A percentile compares a stretch with the other conserved stretches of the same genome.
These are phyloP conservation scores for Anableps anableps DNA, from an alignment of 2,797 vertebrate genomes.

Conservation along the genomic window DNA sequence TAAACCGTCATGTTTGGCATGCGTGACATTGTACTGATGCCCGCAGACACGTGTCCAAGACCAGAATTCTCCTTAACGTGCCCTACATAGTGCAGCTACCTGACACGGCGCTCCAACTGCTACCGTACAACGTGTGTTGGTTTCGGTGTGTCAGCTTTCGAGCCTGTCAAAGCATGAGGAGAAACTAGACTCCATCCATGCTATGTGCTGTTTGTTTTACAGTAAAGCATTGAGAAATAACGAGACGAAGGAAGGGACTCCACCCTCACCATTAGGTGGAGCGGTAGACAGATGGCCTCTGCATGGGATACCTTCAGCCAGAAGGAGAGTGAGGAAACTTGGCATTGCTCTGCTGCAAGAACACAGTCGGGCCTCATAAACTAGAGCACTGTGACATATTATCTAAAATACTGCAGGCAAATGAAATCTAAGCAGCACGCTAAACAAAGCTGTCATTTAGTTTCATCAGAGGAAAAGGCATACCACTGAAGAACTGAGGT, in stretches of 20 bases:
- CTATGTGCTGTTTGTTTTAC: conserved; percentile 75
- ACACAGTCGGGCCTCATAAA: conserved; percentile 63
- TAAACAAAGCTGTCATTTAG: conserved; percentile 57
- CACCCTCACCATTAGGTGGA: conserved; percentile 72
- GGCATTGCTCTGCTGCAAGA: conserved; percentile 59
- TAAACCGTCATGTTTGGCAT: conserved; percentile 66
- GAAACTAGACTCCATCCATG: conserved; percentile 68
- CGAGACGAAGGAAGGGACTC: conserved; percentile 59
- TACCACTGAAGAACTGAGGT: conserved; percentile 13
- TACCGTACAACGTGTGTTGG: conserved; percentile 36
- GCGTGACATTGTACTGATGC: conserved; percentile 63
- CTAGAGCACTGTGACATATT: conserved; percentile 66
- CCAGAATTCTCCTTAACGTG: conserved; percentile 48
- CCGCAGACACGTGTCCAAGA: conserved; percentile 60
- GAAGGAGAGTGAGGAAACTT: conserved; percentile 73
- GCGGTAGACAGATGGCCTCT: conserved; percentile 80
- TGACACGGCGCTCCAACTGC: conserved; percentile 66
- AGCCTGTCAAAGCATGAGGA: conserved; percentile 62
- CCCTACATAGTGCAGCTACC: conserved; percentile 66
- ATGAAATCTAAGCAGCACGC: conserved; percentile 61
- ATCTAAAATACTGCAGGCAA: conserved; percentile 67
- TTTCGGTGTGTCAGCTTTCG: conserved; percentile 63
- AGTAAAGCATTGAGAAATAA: conserved; percentile 61
- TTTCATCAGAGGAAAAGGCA: conserved; percentile 46
- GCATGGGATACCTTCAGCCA: conserved; percentile 79